Percentiles rank a stretch among this genome's conserved stretches.
Evolutionary conservation across 2,797 vertebrate species (phyloP).

Genomic region (Steatocranus sp.): DNA sequence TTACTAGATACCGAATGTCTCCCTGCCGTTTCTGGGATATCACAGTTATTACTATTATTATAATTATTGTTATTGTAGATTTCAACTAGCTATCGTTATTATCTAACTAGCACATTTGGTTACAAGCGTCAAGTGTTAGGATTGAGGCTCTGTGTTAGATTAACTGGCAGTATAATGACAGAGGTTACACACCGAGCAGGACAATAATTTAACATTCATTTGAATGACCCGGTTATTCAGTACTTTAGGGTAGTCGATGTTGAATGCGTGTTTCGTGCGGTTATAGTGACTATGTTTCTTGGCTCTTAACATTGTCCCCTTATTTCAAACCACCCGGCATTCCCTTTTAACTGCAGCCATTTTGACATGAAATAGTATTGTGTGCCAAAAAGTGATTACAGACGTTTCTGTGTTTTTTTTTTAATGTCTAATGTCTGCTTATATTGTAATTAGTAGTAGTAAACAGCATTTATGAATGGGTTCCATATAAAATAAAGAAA

Average conservation of each 20-base stretch:
- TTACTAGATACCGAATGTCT: background rate
- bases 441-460: background rate
- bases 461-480: background rate
- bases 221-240: background rate
- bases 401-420: background rate
- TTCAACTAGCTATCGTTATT: background rate
- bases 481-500: background rate
- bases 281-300: background rate
- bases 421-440: background rate
- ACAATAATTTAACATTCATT: background rate
- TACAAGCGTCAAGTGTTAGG: background rate
- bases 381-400: background rate
- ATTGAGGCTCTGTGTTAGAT: background rate
- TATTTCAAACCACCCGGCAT: background rate
- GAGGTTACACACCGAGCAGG: background rate
- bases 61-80: background rate
- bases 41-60: background rate
- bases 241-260: background rate
- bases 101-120: background rate
- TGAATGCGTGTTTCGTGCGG: background rate
- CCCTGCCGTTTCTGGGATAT: background rate
- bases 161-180: background rate
- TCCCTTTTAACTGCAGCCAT: background rate
- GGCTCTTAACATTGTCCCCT: background rate
- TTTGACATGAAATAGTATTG: background rate